phyloP scores from a whole-genome alignment of 2,113 vertebrate genomes.

The Atlantisia rogersi region DNA sequence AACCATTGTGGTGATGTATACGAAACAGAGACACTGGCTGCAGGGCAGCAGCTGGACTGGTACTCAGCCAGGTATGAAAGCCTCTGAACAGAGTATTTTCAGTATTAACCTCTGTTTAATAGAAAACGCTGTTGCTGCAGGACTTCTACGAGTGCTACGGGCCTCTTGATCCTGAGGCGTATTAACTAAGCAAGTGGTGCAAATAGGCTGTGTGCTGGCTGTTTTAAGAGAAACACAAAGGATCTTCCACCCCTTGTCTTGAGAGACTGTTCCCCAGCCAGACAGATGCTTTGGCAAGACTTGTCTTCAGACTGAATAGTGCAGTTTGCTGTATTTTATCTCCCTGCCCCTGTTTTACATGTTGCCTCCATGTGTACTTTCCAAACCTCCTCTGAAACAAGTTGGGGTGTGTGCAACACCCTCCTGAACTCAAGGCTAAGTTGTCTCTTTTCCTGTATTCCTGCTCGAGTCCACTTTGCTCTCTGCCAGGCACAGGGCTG shows the following conservation, averaged over 20 bases:
- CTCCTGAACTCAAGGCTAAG: background rate
- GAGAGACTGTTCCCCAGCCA: background rate
- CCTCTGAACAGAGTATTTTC: background rate
- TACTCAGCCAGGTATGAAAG: background rate
- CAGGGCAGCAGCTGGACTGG: background rate
- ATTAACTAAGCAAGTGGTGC: background rate
- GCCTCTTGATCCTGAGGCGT: background rate
- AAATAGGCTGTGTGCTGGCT: accelerated
- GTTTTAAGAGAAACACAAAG: background rate
- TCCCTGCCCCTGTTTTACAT: background rate
- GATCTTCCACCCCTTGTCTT: background rate
- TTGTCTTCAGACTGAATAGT: background rate
- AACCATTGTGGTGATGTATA: background rate
- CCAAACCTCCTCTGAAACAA: background rate
- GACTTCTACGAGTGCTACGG: background rate
- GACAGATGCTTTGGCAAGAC: background rate
- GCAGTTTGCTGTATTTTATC: background rate
- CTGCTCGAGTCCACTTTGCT: accelerated
- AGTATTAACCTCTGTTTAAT: background rate
- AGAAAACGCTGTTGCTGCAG: background rate
- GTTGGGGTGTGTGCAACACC: no score
- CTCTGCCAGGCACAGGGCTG: background rate
- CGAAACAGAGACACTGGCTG: accelerated
- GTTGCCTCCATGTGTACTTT: background rate
- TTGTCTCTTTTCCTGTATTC: background rate